Conservation (phyloP, 1,140 invertebrate genomes). For the Lasaia peninsularis region DNA sequence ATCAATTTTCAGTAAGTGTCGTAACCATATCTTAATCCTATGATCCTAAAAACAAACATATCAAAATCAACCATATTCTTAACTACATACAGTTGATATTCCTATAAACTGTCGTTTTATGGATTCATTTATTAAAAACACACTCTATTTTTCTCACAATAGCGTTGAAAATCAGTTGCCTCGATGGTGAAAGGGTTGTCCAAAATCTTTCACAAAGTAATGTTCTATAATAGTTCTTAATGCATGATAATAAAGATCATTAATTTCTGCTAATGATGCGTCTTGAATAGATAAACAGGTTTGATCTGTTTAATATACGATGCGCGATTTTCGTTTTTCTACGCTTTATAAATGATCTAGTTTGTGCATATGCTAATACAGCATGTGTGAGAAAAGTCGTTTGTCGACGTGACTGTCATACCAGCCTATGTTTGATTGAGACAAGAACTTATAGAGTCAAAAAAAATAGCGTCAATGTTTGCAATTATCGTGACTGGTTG, state of each 20-base stretch:
- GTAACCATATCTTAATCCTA: constrained; percentile 47
- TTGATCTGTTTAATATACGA: constrained; percentile 61
- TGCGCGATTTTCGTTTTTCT: constrained; percentile 40
- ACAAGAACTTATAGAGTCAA: constrained; percentile 28
- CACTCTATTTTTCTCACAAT: constrained; percentile 6
- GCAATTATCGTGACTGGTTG: too few species aligned
- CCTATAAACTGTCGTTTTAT: background rate
- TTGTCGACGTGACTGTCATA: constrained; percentile 1
- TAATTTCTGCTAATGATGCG: constrained; percentile 36
- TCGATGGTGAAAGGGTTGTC: constrained; percentile 38
- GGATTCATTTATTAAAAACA: constrained; percentile 15
- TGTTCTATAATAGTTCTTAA: background rate
- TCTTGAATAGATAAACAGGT: constrained; percentile 62
- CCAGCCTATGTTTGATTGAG: background rate
- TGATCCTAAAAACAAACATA: constrained; percentile 30
- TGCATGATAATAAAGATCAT: background rate
- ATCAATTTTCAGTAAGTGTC: constrained; percentile 37
- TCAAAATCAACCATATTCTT: background rate
- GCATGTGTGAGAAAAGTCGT: constrained; percentile 47
- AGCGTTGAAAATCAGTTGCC: constrained; percentile 12
- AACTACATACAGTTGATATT: constrained; percentile 10
- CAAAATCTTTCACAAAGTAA: constrained; percentile 50
- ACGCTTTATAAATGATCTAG: constrained; percentile 49
- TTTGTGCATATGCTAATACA: constrained; percentile 47
- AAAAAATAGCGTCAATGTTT: too few species aligned